Evolutionary conservation across 1,140 invertebrate species (phyloP).

Genomic region (Cyclargus thomasi): DNA sequence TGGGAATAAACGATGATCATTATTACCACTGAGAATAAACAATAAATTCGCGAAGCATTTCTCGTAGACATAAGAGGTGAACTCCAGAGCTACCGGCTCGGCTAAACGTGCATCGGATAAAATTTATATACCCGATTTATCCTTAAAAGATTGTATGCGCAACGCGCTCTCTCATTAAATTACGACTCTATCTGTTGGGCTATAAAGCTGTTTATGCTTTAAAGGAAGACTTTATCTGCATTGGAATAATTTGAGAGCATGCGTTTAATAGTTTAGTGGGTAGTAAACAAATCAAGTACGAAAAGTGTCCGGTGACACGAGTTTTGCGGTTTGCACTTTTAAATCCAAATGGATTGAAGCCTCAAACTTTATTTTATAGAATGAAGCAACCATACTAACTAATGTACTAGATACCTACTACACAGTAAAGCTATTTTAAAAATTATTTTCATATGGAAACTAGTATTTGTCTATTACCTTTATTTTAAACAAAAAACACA

Average conservation of each 20-base stretch:
- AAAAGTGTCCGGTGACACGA: conserved; percentile 7
- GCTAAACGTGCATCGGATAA: conserved; percentile 37
- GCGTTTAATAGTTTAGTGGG: conserved; percentile 38
- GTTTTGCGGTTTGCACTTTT: background rate
- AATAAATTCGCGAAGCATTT: conserved; percentile 41
- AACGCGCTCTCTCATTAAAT: conserved; percentile 11
- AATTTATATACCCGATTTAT: conserved; percentile 37
- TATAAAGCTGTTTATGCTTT: conserved; percentile 19
- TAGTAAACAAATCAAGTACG: conserved; percentile 37
- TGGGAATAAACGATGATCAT: background rate
- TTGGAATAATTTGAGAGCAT: conserved; percentile 26
- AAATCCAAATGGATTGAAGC: background rate
- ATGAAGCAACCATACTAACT: too few relatives aligned
- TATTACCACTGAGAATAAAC: background rate
- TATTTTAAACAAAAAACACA: too few relatives aligned
- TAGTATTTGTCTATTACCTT: too few relatives aligned
- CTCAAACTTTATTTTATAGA: background rate
- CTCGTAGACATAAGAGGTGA: conserved; percentile 41
- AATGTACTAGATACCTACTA: too few relatives aligned
- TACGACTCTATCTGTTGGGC: conserved; percentile 18
- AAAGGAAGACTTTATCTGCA: background rate
- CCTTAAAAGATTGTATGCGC: conserved; percentile 28
- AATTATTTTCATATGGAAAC: too few relatives aligned
- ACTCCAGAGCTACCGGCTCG: conserved; percentile 13
- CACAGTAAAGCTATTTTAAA: too few relatives aligned